These are phyloP conservation scores for Pelmatolapia mariae DNA, from an alignment of 2,113 vertebrate genomes.

Conservation along the genomic window DNA sequence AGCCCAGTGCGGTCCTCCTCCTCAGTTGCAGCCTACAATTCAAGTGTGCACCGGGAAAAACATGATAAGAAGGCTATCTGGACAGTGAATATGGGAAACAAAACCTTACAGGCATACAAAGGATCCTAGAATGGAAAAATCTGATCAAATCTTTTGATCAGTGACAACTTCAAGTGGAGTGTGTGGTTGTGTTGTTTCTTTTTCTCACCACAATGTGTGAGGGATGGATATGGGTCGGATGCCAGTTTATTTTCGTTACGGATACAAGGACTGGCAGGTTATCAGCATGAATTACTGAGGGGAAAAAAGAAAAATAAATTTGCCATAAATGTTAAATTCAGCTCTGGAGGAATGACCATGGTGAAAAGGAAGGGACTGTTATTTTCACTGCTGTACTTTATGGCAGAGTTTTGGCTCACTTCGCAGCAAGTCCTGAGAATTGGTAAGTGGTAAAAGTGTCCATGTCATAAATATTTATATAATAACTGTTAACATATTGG, in stretches of 20 bases:
- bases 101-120: background rate
- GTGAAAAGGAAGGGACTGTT: constrained; percentile 74
- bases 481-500: background rate
- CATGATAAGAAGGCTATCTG: constrained; percentile 22
- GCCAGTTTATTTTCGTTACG: constrained; percentile 41
- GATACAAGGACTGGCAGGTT: constrained; percentile 61
- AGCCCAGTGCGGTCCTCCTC: constrained; percentile 19
- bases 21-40: constrained; percentile 37
- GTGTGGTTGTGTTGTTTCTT: background rate
- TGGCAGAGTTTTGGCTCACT: constrained; percentile 75
- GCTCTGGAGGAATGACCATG: constrained; percentile 69
- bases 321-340: constrained; percentile 63
- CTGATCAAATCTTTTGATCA: constrained; percentile 30
- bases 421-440: constrained; percentile 89
- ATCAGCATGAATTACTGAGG: constrained; percentile 64
- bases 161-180: constrained; percentile 29
- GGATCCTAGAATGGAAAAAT: constrained; percentile 45
- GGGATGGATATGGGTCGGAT: constrained; percentile 51
- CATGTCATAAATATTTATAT: background rate
- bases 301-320: constrained; percentile 36
- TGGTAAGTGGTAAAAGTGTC: constrained; percentile 75
- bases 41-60: constrained; percentile 46
- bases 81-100: constrained; percentile 22
- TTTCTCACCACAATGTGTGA: constrained; percentile 48
- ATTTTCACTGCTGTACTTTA: constrained; percentile 76